Conservation (phyloP, 1,140 invertebrate genomes). For the Euwallacea similis region DNA sequence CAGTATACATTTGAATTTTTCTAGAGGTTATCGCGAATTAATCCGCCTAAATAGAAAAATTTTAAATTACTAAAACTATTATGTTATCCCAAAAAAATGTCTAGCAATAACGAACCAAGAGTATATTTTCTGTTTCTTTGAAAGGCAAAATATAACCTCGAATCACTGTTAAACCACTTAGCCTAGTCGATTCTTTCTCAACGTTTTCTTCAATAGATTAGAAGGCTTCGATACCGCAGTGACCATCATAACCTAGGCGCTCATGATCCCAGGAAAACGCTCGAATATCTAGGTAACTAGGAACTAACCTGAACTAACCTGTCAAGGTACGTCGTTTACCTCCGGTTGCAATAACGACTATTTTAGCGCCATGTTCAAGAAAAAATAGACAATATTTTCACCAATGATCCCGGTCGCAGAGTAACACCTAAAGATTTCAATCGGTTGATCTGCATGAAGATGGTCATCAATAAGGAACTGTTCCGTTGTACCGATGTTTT, state of each 20-base stretch:
- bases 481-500: background rate
- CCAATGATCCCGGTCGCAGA: background rate
- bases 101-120: too few relatives aligned
- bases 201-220: constrained; percentile 43
- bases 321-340: background rate
- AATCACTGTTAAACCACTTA: too few relatives aligned
- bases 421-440: background rate
- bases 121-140: too few relatives aligned
- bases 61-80: too few relatives aligned
- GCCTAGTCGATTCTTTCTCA: too few relatives aligned
- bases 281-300: constrained; percentile 64
- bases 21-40: too few relatives aligned
- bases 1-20: too few relatives aligned
- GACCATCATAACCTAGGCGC: constrained; percentile 58
- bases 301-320: too few relatives aligned
- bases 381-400: constrained; percentile 65
- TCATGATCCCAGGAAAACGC: constrained; percentile 62
- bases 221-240: constrained; percentile 76
- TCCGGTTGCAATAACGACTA: background rate
- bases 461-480: background rate
- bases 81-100: too few relatives aligned
- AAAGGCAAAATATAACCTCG: too few relatives aligned
- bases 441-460: background rate
- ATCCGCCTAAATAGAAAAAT: too few relatives aligned
- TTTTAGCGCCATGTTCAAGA: constrained; percentile 55